Evolutionary conservation across 37 sponge, comb jelly and placozoan genomes (phyloP), one percentile per base, ranked within the genome.

Genomic region (Chondrosia reniformis): DNA sequence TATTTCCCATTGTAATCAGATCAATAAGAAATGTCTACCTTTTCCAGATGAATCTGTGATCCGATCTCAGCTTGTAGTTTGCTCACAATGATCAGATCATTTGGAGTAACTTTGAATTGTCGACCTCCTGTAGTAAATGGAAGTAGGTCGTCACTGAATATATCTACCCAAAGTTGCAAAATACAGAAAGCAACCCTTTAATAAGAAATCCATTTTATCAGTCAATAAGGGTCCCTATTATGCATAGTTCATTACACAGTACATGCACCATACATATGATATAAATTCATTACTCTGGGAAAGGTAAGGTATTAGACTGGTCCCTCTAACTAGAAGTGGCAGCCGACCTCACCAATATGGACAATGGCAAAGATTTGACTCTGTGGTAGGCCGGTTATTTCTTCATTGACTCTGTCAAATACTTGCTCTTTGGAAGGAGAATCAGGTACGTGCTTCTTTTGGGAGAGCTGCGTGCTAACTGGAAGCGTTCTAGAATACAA

Each of bases 61-160:
- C 93, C 93, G 39, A 88, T 66, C 7, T 92, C 89, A 7, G 93
- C 93, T 4, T 76, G 43, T 30, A 92, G 78, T 41, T 46, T 74
- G 74, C 85, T 88, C 45, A 92, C 77, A 15, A 92, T 84, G 7
- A 92, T 78, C 45, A 88, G 72, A 38, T 92, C 93, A 80, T 88
- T 88, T 4, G 61, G 28, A 15, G 93, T 92, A 19, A 92, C 58
- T 63, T 92, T 92, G 84, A 87, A 87, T 76, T 92, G 93, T 0
- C 89, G 73, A 27, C 93, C 93, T 83, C 90, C 93, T 92, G 64
- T 7, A 75, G 27, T 33, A 9, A 72, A 33, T 12, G 34, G 19
- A 32, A 22, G 67, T 21, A 15, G n/a, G n/a, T n/a, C n/a, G n/a
- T n/a, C n/a, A n/a, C n/a, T n/a, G n/a, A n/a, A n/a, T n/a, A n/a